Evolutionary conservation across 2,113 vertebrate species (phyloP).

Genomic region (Alaudala cheleensis): DNA sequence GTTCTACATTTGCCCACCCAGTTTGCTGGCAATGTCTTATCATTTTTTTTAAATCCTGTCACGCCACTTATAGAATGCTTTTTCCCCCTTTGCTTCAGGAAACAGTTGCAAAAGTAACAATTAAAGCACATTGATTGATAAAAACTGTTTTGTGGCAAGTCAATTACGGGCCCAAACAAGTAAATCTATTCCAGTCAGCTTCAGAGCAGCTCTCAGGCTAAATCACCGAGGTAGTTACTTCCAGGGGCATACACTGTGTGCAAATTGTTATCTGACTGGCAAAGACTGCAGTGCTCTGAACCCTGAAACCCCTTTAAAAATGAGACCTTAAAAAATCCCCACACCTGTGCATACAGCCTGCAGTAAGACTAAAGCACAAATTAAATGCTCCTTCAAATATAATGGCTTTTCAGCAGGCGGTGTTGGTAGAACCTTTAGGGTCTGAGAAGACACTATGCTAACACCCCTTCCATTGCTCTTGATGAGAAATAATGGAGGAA

Average conservation of each 20-base stretch:
- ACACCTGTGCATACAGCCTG: fast-evolving
- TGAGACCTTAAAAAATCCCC: background rate
- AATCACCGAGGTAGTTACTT: fast-evolving
- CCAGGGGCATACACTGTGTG: background rate
- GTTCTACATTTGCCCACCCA: background rate
- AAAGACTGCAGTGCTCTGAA: background rate
- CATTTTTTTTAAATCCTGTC: background rate
- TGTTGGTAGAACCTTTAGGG: background rate
- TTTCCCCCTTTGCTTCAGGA: background rate
- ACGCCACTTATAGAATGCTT: background rate
- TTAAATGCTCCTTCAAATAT: background rate
- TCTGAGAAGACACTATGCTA: background rate
- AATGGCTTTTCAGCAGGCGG: background rate
- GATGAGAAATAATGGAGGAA: background rate
- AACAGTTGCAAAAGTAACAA: background rate
- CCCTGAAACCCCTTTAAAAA: background rate
- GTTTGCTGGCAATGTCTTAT: background rate
- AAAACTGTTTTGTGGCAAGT: background rate
- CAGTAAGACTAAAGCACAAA: background rate
- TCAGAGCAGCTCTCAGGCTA: background rate
- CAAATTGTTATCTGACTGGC: background rate
- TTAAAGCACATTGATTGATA: background rate
- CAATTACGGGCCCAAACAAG: background rate
- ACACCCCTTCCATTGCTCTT: background rate
- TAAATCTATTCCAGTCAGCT: background rate